Evolutionary conservation across 1,140 invertebrate genomes (phyloP).

Genomic region (Drosophila watanabei): DNA sequence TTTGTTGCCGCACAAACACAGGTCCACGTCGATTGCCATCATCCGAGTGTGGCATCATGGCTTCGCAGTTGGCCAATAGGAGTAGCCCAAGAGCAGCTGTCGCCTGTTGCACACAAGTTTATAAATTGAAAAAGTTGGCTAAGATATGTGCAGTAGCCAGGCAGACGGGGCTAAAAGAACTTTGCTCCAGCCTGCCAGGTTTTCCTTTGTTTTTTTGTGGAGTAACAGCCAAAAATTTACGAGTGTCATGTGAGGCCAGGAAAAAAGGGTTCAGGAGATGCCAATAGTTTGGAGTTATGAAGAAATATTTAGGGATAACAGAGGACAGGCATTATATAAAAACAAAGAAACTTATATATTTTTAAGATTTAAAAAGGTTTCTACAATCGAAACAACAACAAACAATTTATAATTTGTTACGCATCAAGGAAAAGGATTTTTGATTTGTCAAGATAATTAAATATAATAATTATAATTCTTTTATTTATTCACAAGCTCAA

Average conservation of each 20-base stretch:
- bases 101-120: constrained; percentile 56
- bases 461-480: too few relatives aligned
- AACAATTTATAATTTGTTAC: too few relatives aligned
- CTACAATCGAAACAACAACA: too few relatives aligned
- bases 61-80: constrained; percentile 60
- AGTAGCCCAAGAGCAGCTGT: constrained; percentile 44
- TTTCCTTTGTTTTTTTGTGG: constrained; percentile 32
- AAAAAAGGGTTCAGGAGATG: background rate
- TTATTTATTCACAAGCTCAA: too few relatives aligned
- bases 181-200: constrained; percentile 13
- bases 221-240: constrained; percentile 62
- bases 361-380: too few relatives aligned
- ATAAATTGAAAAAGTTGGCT: constrained; percentile 62
- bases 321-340: background rate
- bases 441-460: too few relatives aligned
- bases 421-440: too few relatives aligned
- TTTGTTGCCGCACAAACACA: constrained; percentile 27
- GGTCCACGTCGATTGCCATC: constrained; percentile 27
- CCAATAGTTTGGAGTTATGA: constrained; percentile 1
- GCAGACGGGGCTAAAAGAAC: constrained; percentile 25
- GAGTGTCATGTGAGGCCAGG: constrained; percentile 18
- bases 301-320: background rate
- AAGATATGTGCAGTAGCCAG: constrained; percentile 64
- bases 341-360: too few relatives aligned
- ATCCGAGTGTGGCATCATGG: constrained; percentile 61